Conservation (phyloP, 2,888 invertebrate genomes). For the Drosophila quinaria region DNA sequence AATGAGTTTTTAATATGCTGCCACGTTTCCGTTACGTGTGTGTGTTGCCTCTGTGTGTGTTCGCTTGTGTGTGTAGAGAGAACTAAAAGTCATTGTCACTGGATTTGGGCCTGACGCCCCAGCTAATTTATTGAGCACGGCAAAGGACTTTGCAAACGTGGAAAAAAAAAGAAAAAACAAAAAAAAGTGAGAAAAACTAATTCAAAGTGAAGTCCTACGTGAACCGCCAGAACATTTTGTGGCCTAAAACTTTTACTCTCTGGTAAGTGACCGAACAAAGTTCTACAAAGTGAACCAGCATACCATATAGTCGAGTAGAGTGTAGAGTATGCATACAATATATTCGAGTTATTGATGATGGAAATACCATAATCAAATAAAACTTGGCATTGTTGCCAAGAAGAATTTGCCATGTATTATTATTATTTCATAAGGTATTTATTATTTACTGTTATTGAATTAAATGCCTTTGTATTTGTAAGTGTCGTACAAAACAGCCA, state of each 20-base stretch:
- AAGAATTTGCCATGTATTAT: conserved; percentile 19
- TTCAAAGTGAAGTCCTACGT: conserved; percentile 36
- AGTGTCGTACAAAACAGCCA: background rate
- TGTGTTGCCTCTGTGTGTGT: conserved; percentile 30
- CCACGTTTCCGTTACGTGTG: conserved; percentile 40
- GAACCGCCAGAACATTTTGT: conserved; percentile 28
- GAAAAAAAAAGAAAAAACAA: conserved; percentile 25
- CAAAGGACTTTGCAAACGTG: conserved; percentile 53
- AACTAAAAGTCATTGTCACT: conserved; percentile 67
- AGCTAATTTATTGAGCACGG: conserved; percentile 72
- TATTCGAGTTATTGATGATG: conserved; percentile 14
- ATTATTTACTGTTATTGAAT: conserved; percentile 26
- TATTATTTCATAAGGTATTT: conserved; percentile 30
- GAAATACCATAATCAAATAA: conserved; percentile 22
- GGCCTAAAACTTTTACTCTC: conserved; percentile 19
- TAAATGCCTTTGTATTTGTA: conserved; percentile 13
- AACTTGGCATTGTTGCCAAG: conserved; percentile 19
- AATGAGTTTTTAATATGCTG: conserved; percentile 81
- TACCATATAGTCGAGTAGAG: background rate
- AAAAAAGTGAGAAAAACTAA: conserved; percentile 43
- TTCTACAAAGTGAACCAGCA: background rate
- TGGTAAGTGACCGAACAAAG: conserved; percentile 20
- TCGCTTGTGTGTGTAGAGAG: conserved; percentile 16
- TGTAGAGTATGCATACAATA: background rate
- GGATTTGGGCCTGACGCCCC: conserved; percentile 54